Evolutionary conservation across 2,113 vertebrate species (phyloP).

Genomic region (Lagopus muta): DNA sequence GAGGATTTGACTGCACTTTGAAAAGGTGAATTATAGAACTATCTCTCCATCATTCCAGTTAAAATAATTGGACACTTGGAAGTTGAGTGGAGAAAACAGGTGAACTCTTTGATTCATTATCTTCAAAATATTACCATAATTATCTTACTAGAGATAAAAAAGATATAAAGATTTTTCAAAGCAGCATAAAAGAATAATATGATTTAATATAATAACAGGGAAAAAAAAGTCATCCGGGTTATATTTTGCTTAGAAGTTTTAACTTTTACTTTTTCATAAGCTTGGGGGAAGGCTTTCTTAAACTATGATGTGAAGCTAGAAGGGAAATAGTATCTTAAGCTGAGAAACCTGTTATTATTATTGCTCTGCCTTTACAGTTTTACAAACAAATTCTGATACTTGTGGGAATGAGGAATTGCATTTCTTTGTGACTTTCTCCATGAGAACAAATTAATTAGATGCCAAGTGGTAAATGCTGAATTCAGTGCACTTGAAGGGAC

Average conservation of each 20-base stretch:
- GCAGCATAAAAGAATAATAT: not conserved
- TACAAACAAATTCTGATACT: conserved; percentile 62
- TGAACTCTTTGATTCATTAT: not conserved
- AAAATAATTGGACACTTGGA: conserved; percentile 35
- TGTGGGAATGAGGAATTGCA: conserved; percentile 34
- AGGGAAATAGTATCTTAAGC: conserved; percentile 54
- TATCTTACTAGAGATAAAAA: conserved; percentile 10
- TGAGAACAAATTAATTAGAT: conserved; percentile 70
- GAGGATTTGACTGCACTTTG: not conserved
- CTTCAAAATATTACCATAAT: not conserved
- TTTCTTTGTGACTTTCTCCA: not conserved
- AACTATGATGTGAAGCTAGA: conserved; percentile 15
- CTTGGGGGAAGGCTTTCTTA: not conserved
- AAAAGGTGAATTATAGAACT: conserved; percentile 40
- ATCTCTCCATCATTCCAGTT: not conserved
- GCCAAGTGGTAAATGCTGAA: conserved; percentile 51
- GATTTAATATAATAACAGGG: not conserved
- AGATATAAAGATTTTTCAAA: not conserved
- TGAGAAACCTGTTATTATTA: conserved; percentile 64
- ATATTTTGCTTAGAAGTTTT: conserved; percentile 12
- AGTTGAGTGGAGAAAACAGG: not conserved
- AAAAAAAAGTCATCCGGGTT: not conserved
- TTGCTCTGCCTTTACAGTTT: conserved; percentile 59
- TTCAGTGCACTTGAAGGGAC: conserved; percentile 27
- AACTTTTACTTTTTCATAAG: not conserved